Conservation (phyloP, 2,888 invertebrate genomes). For the Sinhomidia bicolor region DNA sequence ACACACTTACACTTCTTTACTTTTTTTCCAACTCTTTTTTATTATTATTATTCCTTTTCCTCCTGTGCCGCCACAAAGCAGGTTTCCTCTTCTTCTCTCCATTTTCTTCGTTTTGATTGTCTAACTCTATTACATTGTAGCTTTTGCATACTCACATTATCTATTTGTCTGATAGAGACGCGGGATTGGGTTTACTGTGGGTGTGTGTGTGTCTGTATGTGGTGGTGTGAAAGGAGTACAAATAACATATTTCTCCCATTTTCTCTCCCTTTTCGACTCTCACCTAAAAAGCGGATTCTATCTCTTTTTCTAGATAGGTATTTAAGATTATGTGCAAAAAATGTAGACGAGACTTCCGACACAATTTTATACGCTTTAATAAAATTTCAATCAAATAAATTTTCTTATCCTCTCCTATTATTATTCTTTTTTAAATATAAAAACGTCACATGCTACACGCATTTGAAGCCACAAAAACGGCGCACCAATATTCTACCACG, state of each 20-base stretch:
- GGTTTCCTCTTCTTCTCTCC: neutral
- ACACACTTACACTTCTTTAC: neutral
- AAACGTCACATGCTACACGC: neutral
- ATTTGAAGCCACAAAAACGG: neutral
- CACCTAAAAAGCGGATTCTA: neutral
- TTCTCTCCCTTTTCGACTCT: neutral
- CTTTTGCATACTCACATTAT: slow-evolving; percentile 35
- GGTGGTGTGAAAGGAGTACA: neutral
- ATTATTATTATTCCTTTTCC: neutral
- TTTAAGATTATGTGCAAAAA: slow-evolving; percentile 5
- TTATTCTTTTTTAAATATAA: neutral
- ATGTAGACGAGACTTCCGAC: slow-evolving; percentile 12
- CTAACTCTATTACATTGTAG: slow-evolving; percentile 37
- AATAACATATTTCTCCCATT: slow-evolving; percentile 3
- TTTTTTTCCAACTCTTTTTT: slow-evolving; percentile 11
- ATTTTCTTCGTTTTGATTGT: slow-evolving; percentile 12
- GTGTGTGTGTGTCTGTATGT: neutral
- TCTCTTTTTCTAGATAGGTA: neutral
- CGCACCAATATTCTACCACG: too few species aligned
- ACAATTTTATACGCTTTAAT: slow-evolving; percentile 39
- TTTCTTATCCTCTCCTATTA: neutral
- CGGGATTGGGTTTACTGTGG: neutral
- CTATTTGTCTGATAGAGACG: neutral
- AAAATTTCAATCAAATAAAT: slow-evolving; percentile 68
- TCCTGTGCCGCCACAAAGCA: neutral